Conservation (phyloP, 2,888 invertebrate genomes). For the Epirrita christyi region DNA sequence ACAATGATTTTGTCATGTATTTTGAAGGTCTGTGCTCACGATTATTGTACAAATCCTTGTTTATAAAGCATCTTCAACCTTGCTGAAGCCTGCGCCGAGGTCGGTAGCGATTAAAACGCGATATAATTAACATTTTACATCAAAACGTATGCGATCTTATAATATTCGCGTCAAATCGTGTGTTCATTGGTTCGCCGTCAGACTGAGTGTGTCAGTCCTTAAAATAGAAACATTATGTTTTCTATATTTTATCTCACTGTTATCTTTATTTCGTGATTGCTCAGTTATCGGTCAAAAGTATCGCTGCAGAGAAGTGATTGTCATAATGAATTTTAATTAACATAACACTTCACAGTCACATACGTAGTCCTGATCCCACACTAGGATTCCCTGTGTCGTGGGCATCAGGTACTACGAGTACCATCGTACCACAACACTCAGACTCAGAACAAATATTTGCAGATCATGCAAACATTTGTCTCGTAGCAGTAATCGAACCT, state of each 20-base stretch:
- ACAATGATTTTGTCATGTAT: slow-evolving; percentile 6
- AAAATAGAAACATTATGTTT: slow-evolving; percentile 47
- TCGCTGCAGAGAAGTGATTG: background rate
- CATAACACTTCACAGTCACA: too few species aligned
- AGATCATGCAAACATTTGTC: too few species aligned
- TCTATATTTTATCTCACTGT: slow-evolving; percentile 27
- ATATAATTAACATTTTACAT: slow-evolving; percentile 35
- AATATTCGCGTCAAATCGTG: slow-evolving; percentile 12
- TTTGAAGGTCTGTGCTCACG: slow-evolving; percentile 12
- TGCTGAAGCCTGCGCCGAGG: slow-evolving; percentile 37
- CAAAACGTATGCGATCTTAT: slow-evolving; percentile 6
- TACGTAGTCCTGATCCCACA: too few species aligned
- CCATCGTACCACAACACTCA: too few species aligned
- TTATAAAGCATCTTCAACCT: slow-evolving; percentile 10
- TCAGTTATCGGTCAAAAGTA: slow-evolving; percentile 34
- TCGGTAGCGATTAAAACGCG: slow-evolving; percentile 38
- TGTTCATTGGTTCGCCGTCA: slow-evolving; percentile 16
- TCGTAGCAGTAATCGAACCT: too few species aligned
- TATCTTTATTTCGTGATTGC: slow-evolving; percentile 36
- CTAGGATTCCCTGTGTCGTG: too few species aligned
- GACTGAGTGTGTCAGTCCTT: slow-evolving; percentile 45
- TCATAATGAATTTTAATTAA: too few species aligned
- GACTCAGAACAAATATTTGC: too few species aligned
- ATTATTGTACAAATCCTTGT: slow-evolving; percentile 15
- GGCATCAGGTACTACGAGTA: too few species aligned